Evolutionary conservation across 1,140 invertebrate genomes (phyloP).

Genomic region (Globodera ellingtonae): DNA sequence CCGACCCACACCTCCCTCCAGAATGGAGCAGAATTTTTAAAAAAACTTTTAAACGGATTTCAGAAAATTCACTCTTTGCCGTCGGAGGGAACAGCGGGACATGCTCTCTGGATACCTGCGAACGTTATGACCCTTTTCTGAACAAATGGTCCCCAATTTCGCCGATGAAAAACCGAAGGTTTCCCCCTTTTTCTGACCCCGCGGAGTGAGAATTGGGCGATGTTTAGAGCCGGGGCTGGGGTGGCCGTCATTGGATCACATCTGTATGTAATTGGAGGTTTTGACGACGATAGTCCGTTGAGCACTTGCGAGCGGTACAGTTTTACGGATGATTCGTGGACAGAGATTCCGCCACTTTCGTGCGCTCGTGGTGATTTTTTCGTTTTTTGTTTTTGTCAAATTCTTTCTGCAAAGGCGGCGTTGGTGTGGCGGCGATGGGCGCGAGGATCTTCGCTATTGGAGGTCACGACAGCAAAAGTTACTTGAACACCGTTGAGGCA

Average conservation of each 20-base stretch:
- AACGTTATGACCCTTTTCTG: constrained; percentile 77
- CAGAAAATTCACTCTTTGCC: constrained; percentile 74
- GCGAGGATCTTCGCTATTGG: constrained; percentile 67
- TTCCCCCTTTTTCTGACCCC: too few relatives aligned
- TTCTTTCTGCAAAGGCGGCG: constrained; percentile 40
- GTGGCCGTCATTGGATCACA: constrained; percentile 62
- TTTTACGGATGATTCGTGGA: constrained; percentile 83
- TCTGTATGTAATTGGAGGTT: constrained; percentile 87
- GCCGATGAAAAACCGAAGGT: constrained; percentile 48
- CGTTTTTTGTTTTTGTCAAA: background rate
- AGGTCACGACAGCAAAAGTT: constrained; percentile 67
- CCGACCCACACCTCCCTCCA: too few relatives aligned
- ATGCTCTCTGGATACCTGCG: constrained; percentile 78
- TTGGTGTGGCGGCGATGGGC: constrained; percentile 53
- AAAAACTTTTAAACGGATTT: background rate
- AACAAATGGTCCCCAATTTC: constrained; percentile 81
- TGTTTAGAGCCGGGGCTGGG: constrained; percentile 46
- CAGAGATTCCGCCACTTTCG: constrained; percentile 79
- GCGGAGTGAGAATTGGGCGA: too few relatives aligned
- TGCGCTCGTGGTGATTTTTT: constrained; percentile 67
- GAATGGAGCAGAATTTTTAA: too few relatives aligned
- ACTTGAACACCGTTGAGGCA: constrained; percentile 67
- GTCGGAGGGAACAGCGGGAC: constrained; percentile 82
- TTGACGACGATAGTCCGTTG: constrained; percentile 86
- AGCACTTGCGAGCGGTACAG: constrained; percentile 80